Evolutionary conservation across 2,888 invertebrate species (phyloP).

Genomic region (Mythimna ferrago): DNA sequence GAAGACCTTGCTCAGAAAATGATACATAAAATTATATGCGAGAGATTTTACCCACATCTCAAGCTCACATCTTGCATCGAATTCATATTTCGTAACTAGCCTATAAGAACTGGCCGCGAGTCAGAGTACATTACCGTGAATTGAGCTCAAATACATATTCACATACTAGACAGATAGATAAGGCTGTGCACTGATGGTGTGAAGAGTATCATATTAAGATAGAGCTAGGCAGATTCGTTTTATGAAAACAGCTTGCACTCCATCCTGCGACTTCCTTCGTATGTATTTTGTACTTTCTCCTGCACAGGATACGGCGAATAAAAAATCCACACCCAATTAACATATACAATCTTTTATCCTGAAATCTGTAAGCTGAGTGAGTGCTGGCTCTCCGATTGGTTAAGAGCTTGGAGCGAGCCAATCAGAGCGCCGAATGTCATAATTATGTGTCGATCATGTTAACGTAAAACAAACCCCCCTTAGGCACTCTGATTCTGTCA

Average conservation of each 20-base stretch:
- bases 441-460: too few species aligned
- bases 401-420: too few species aligned
- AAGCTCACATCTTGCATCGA: conserved; percentile 29
- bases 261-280: too few species aligned
- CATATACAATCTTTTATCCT: too few species aligned
- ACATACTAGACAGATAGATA: conserved; percentile 10
- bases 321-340: too few species aligned
- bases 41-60: conserved; percentile 10
- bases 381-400: too few species aligned
- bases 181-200: conserved; percentile 8
- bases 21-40: background rate
- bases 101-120: conserved; percentile 30
- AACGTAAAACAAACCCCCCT: too few species aligned
- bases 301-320: too few species aligned
- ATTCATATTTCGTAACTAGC: conserved; percentile 35
- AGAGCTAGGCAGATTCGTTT: background rate
- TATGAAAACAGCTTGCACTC: background rate
- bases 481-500: too few species aligned
- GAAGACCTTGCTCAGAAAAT: conserved; percentile 16
- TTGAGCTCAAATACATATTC: conserved; percentile 47
- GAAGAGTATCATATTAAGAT: background rate
- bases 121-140: conserved; percentile 31
- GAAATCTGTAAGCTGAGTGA: too few species aligned
- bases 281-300: too few species aligned
- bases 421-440: too few species aligned